A percentile compares a stretch with the other conserved stretches of the same genome.
Evolutionary conservation across 2,113 vertebrate species (phyloP).

Genomic region (Glaucomys volans): DNA sequence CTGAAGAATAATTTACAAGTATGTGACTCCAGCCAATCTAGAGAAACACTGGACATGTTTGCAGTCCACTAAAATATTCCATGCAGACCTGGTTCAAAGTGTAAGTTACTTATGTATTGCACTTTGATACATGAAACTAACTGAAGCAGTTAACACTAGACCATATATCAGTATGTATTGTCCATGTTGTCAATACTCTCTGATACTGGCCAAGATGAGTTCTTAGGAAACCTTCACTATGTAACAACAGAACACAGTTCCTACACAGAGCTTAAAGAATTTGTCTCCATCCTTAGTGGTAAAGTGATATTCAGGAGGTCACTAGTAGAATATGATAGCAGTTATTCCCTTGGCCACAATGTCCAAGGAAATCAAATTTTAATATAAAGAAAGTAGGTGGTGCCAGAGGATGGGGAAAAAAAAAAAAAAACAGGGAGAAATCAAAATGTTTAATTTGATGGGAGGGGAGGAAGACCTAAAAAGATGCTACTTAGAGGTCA

Average conservation of each 20-base stretch:
- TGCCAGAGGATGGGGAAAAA: constrained; percentile 20
- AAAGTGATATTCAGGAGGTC: not conserved
- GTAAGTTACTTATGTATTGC: not conserved
- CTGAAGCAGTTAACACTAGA: constrained; percentile 6
- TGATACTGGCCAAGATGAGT: not conserved
- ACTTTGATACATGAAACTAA: constrained; percentile 6
- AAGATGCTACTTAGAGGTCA: constrained; percentile 70
- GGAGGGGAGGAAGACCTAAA: constrained; percentile 38
- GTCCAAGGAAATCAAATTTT: not conserved
- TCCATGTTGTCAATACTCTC: not conserved
- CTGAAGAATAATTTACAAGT: constrained; percentile 16
- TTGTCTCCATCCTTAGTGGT: not conserved
- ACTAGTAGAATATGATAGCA: not conserved
- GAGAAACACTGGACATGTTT: not conserved
- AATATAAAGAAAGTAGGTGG: constrained; percentile 44
- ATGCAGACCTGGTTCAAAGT: not conserved
- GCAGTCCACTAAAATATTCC: not conserved
- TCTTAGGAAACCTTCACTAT: constrained; percentile 8
- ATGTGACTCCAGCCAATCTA: not conserved
- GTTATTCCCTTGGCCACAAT: not conserved
- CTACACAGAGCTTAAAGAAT: accelerated
- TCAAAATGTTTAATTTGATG: constrained; percentile 47
- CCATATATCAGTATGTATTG: not conserved
- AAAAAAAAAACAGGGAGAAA: constrained; percentile 55
- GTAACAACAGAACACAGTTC: not conserved